A percentile compares a stretch with the other conserved stretches of the same genome.
phyloP scores from a whole-genome alignment of 2,113 vertebrate species.

The Probosciger aterrimus region DNA sequence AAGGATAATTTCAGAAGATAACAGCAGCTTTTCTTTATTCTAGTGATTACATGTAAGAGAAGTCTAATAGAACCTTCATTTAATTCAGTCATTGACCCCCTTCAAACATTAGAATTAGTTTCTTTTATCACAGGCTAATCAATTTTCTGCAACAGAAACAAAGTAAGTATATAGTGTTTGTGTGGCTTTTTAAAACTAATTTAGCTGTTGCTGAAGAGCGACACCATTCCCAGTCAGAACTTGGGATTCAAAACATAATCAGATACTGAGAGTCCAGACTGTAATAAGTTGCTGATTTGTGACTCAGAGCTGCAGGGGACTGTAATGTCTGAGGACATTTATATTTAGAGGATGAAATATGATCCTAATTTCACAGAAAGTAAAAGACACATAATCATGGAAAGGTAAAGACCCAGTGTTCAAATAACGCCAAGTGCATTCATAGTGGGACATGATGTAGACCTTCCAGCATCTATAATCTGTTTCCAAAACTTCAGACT shows the following conservation, averaged over 20 bases:
- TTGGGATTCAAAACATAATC: not conserved
- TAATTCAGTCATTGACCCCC: not conserved
- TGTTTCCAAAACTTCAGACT: not conserved
- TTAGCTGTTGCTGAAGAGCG: not conserved
- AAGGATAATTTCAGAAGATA: not conserved
- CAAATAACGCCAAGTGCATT: not conserved
- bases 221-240: not conserved
- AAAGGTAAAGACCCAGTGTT: not conserved
- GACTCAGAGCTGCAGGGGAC: not conserved
- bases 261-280: not conserved
- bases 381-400: not conserved
- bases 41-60: not conserved
- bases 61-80: not conserved
- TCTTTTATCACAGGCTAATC: not conserved
- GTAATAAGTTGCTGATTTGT: not conserved
- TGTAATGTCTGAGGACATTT: not conserved
- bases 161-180: not conserved
- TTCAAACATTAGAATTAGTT: not conserved
- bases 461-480: not conserved
- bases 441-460: not conserved
- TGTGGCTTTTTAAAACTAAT: not conserved
- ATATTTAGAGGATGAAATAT: not conserved
- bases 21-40: not conserved
- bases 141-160: not conserved
- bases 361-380: not conserved